Base-by-base conservation (phyloP, 2,797 vertebrate genomes). In the Eulemur coronatus region DNA sequence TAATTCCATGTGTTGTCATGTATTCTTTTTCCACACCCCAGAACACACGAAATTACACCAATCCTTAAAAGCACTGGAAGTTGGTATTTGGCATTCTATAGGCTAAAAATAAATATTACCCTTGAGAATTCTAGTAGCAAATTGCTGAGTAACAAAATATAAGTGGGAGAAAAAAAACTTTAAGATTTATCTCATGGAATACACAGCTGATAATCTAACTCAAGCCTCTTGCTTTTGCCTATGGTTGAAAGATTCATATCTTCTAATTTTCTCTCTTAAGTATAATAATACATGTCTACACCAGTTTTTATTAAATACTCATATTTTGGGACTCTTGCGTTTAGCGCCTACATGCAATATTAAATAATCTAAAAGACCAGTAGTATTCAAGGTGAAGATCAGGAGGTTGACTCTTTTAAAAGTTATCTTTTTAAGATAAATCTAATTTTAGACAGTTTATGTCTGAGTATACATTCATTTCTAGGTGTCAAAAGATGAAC, bases 341-440 rank as follows among this genome's bases (percentile, higher is more conserved):
- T 85, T 63, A 50, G 28, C 28, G 35, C 15, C 50, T 65, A 67
- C 38, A 43, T 61, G 26, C 7, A 90, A 84, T 69, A 82, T 52
- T 52, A 69, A 86, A 82, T 38, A 79, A 73, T 48, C 13, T 5
- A 50, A 78, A 79, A 69, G 30, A 73, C 10, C 38, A 78, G 63
- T 22, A 48, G 17, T 52, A 33, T 57, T 22, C 52, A 80, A 94
- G 69, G 30, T 73, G 30, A 88, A 92, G 43, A 84, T 57, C n/a
- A 79, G n/a, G 92, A 92, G 79, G 59, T 38, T 84, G 13, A 91
- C 30, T 84, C 38, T 86, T 70, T 95, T 70, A 4, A 92, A 93
- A 89, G 26, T 72, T 96, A 55, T 55, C 59, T 93, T 92, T 95
- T 93, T 38, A 61, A 94, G 70, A 67, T 63, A 85, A 94, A 89